Percentiles rank a stretch among this genome's conserved stretches.
phyloP scores from a whole-genome alignment of 2,113 vertebrate species.

The Cyanoderma ruficeps region DNA sequence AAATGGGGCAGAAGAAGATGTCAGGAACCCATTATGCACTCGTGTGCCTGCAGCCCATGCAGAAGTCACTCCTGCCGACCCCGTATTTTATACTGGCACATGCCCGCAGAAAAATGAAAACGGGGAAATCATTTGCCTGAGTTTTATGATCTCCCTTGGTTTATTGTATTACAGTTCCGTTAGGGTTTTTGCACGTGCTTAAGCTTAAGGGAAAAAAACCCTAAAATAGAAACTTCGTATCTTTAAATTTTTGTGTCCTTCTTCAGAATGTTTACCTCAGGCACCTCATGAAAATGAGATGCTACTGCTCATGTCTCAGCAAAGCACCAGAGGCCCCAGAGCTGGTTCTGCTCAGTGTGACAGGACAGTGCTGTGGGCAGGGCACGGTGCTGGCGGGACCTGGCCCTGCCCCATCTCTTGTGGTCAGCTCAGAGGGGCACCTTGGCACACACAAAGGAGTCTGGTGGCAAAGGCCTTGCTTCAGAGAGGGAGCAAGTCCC shows the following conservation, averaged over 20 bases:
- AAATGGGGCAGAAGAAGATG: constrained; percentile 15
- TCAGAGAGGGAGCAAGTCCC: not conserved
- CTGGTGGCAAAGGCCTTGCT: not conserved
- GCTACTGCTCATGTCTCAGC: not conserved
- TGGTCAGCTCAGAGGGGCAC: not conserved
- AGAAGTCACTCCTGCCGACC: not conserved
- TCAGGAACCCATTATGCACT: not conserved
- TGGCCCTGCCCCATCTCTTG: too few relatives aligned
- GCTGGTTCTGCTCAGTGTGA: not conserved
- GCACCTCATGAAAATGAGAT: not conserved
- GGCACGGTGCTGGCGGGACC: fast-evolving
- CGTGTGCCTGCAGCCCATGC: not conserved
- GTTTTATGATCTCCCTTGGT: not conserved
- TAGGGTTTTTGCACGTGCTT: not conserved
- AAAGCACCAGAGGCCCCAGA: not conserved
- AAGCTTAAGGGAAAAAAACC: not conserved
- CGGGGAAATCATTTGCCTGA: not conserved
- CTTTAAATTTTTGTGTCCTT: not conserved
- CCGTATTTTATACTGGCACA: not conserved
- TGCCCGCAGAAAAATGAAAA: not conserved
- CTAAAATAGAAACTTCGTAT: not conserved
- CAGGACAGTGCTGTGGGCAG: not conserved
- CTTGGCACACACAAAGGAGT: fast-evolving
- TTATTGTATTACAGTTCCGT: not conserved
- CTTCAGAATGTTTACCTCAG: not conserved